These are phyloP conservation scores for Morbakka virulenta DNA, from an alignment of 30 jellyfish, hydroid and myxozoan genomes.

Conservation along the genomic window DNA sequence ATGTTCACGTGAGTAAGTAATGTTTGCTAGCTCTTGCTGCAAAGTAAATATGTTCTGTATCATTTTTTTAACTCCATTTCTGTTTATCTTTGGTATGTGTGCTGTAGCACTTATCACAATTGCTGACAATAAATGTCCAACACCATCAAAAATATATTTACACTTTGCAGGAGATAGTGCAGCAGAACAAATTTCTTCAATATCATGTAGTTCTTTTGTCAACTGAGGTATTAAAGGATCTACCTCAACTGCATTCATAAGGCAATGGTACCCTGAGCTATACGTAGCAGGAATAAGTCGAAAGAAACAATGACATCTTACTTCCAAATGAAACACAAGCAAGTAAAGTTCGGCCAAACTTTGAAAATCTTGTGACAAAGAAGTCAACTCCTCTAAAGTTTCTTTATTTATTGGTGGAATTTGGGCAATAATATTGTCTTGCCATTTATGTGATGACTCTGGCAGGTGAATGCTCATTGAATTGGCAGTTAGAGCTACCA, in stretches of 20 bases:
- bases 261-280: slow-evolving; percentile 81
- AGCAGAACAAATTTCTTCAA: slow-evolving; percentile 80
- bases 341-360: slow-evolving; percentile 81
- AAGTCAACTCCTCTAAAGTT: slow-evolving; percentile 37
- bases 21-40: slow-evolving; percentile 92
- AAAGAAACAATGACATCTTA: slow-evolving; percentile 92
- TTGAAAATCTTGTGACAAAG: slow-evolving; percentile 62
- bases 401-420: slow-evolving; percentile 66
- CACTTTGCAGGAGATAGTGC: slow-evolving; percentile 65
- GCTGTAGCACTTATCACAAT: slow-evolving; percentile 86
- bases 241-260: slow-evolving; percentile 92
- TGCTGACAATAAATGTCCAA: slow-evolving; percentile 84
- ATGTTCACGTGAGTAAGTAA: slow-evolving; percentile 85
- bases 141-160: slow-evolving; percentile 82
- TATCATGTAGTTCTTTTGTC: slow-evolving; percentile 89
- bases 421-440: not conserved
- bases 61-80: slow-evolving; percentile 98
- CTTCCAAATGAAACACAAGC: slow-evolving; percentile 83
- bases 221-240: slow-evolving; percentile 93
- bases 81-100: slow-evolving; percentile 79
- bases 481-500: slow-evolving; percentile 55
- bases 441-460: not conserved
- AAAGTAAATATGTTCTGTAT: slow-evolving; percentile 90
- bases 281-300: slow-evolving; percentile 88
- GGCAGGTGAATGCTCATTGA: slow-evolving; percentile 47